phyloP scores from a whole-genome alignment of 2,113 vertebrate species.

The Myrmecobius fasciatus region DNA sequence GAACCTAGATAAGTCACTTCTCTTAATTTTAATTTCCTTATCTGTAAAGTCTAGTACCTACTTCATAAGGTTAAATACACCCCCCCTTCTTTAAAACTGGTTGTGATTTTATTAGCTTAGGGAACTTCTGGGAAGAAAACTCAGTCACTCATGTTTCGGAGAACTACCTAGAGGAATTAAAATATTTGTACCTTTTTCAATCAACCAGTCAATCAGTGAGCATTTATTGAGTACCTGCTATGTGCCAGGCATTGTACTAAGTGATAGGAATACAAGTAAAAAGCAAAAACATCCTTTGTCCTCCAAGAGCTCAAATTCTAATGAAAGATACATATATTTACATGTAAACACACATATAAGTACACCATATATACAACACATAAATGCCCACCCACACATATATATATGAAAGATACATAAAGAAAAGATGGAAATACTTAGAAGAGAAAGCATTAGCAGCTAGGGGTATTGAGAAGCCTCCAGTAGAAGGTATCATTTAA shows the following conservation, averaged over 20 bases:
- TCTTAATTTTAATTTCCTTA: neutral
- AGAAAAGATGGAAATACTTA: neutral
- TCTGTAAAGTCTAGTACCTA: neutral
- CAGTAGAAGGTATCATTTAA: neutral
- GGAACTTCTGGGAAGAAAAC: neutral
- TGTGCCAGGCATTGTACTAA: neutral
- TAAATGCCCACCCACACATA: too few relatives aligned
- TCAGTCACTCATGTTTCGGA: neutral
- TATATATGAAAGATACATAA: neutral
- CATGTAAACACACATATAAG: neutral
- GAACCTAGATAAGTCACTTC: neutral
- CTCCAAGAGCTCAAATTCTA: constrained; percentile 39
- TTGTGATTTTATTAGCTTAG: neutral
- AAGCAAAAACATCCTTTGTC: constrained; percentile 9
- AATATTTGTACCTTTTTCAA: neutral
- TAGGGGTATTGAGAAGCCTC: neutral
- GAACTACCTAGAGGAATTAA: neutral
- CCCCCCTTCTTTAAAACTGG: neutral
- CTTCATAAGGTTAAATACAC: neutral
- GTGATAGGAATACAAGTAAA: neutral
- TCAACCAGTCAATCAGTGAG: neutral
- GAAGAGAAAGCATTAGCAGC: neutral
- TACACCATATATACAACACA: too few relatives aligned
- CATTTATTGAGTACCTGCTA: neutral
- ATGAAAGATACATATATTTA: neutral